Evolutionary conservation across 2,113 vertebrate species (phyloP).

Genomic region (Nycticorax nycticorax): DNA sequence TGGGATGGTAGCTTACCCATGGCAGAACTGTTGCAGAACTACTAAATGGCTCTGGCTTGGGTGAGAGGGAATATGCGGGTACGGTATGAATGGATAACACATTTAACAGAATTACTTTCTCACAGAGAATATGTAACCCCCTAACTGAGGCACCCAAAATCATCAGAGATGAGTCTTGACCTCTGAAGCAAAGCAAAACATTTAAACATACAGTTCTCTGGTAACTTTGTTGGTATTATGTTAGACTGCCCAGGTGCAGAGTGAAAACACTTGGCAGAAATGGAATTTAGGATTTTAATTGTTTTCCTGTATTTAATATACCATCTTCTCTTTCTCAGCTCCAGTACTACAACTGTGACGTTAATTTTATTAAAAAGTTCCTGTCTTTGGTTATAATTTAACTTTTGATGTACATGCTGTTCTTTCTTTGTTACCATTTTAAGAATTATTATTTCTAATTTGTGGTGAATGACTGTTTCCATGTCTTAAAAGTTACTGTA

Average conservation of each 20-base stretch:
- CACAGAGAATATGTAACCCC: background rate
- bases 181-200: background rate
- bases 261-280: background rate
- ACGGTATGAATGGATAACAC: background rate
- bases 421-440: background rate
- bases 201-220: background rate
- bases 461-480: background rate
- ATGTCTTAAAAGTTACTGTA: background rate
- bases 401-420: background rate
- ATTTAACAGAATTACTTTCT: background rate
- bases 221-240: background rate
- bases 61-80: background rate
- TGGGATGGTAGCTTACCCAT: background rate
- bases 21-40: background rate
- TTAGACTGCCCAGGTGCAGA: background rate
- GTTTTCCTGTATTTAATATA: background rate
- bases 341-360: fast-evolving
- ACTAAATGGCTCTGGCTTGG: background rate
- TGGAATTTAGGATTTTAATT: background rate
- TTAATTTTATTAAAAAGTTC: background rate
- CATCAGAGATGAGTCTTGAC: background rate
- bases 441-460: background rate
- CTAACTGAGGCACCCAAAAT: background rate
- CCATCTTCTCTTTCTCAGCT: background rate
- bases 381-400: background rate